Base-by-base conservation (phyloP, 2,113 vertebrate genomes). In the Campylomormyrus tamandua region DNA sequence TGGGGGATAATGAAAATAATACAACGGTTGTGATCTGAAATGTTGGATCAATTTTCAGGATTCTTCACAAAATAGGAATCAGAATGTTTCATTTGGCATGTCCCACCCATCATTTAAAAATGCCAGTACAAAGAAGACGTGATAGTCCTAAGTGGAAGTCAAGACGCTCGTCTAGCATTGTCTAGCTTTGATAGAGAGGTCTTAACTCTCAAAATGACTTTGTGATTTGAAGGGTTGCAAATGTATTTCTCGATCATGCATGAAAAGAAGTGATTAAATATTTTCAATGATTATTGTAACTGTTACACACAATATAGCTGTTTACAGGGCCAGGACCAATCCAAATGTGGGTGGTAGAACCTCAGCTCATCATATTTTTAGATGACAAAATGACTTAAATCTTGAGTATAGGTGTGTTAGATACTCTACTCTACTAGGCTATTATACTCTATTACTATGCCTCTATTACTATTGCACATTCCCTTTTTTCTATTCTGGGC, bases 1-100 rank as follows among this genome's bases (percentile, higher is more conserved):
- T 95, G 95, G 95, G 93, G 95, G 52, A 96, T 97, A 97, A 97
- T 97, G 96, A 96, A 94, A 96, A 96, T 97, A 95, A 97, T 94
- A 93, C 91, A 88, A 92, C 93, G 92, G 92, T 92, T 94, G 92
- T 93, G 90, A 92, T 92, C 90, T 90, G 90, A 93, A 92, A 92
- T 92, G 91, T 84, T 62, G 87, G 56, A 91, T 91, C 90, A 91
- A 92, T 93, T 93, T 94, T 92, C 91, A 88, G 87, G 74, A 85
- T 91, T 53, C 90, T 62, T 89, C 35, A 17, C 87, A 88, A 66
- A 89, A 52, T 74, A 91, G 88, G 88, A 90, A 83, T 80, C 87
- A 77, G 50, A 87, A 46, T 92, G 90, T 90, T 90, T 92, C 56
- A 24, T 35, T 88, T 42, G 19, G 53, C 35, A 6, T 2, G 56